Conservation (phyloP, 1,140 invertebrate genomes). For the Hyles vespertilio region DNA sequence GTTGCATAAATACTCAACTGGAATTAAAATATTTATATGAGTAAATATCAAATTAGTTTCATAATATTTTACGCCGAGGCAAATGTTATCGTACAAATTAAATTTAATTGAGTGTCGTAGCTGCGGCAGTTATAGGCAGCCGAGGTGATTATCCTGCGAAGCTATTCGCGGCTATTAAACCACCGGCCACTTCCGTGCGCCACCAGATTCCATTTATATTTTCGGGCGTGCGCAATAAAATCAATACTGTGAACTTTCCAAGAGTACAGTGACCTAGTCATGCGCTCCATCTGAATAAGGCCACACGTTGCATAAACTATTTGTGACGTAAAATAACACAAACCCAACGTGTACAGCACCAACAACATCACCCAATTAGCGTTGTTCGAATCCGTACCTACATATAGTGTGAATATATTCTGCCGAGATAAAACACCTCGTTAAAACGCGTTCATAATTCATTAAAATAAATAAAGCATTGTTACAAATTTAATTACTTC, state of each 20-base stretch:
- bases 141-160: conserved; percentile 9
- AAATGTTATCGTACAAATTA: no score
- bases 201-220: conserved; percentile 63
- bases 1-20: no score
- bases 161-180: conserved; percentile 41
- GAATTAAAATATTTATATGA: no score
- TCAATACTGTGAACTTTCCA: conserved; percentile 72
- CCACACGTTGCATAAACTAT: conserved; percentile 56
- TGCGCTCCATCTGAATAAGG: conserved; percentile 50
- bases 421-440: conserved; percentile 11
- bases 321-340: conserved; percentile 24
- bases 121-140: background rate
- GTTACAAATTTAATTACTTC: conserved; percentile 15
- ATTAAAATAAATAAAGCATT: conserved; percentile 5
- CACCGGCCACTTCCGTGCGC: conserved; percentile 41
- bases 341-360: background rate
- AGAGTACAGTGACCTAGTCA: conserved; percentile 67
- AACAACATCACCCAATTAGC: conserved; percentile 28
- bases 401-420: background rate
- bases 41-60: no score
- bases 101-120: no score
- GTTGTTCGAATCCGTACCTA: conserved; percentile 15
- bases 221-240: conserved; percentile 72
- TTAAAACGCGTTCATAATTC: background rate
- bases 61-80: no score